Evolutionary conservation across 2,113 vertebrate genomes (phyloP).

Genomic region (Microcebus griseorufus): DNA sequence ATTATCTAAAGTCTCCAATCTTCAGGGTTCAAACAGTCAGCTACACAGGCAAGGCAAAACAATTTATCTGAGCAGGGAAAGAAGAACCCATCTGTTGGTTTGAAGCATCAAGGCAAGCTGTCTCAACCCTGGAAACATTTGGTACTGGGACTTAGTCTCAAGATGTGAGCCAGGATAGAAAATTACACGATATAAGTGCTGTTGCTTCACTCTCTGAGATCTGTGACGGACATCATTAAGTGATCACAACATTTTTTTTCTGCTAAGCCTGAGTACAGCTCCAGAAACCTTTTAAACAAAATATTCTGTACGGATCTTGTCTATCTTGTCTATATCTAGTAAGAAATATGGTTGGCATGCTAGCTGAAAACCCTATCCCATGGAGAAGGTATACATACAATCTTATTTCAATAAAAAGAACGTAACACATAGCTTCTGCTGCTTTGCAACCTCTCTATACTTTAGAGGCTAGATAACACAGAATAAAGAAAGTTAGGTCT

Average conservation of each 20-base stretch:
- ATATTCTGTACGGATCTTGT: background rate
- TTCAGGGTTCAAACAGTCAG: background rate
- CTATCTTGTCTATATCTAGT: background rate
- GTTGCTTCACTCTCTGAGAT: background rate
- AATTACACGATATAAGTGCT: background rate
- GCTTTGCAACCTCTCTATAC: background rate
- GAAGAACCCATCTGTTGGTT: background rate
- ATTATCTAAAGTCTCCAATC: background rate
- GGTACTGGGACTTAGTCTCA: background rate
- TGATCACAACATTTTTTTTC: background rate
- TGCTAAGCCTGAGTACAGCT: background rate
- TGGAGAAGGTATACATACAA: background rate
- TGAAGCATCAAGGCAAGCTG: background rate
- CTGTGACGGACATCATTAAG: background rate
- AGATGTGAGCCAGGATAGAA: background rate
- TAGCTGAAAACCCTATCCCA: background rate
- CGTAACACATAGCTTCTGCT: background rate
- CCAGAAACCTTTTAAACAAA: background rate
- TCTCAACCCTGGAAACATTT: background rate
- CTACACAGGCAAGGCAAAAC: background rate
- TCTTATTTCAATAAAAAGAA: background rate
- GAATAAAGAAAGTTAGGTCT: background rate
- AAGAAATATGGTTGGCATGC: background rate
- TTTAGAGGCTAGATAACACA: background rate
- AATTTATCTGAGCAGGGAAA: background rate